These are phyloP conservation scores for Endotricha flammealis DNA, from an alignment of 2,888 invertebrate genomes.

Conservation along the genomic window DNA sequence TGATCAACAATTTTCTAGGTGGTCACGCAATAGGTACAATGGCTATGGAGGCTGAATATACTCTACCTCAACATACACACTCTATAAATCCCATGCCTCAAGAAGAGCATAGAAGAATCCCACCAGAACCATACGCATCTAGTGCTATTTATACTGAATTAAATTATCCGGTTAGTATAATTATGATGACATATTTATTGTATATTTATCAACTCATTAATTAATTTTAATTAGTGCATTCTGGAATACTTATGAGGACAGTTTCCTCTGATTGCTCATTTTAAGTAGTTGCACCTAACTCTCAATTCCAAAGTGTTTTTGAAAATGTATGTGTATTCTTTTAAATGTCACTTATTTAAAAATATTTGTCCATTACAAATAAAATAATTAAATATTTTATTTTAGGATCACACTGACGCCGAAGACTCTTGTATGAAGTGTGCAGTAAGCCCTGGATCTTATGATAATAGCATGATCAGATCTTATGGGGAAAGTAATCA, in stretches of 20 bases:
- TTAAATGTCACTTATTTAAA: too few relatives aligned
- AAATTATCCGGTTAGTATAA: conserved; percentile 55
- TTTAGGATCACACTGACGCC: conserved; percentile 68
- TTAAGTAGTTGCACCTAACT: too few relatives aligned
- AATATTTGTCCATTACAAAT: too few relatives aligned
- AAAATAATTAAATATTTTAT: too few relatives aligned
- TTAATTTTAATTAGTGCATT: too few relatives aligned
- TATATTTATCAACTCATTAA: too few relatives aligned
- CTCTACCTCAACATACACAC: conserved; percentile 63
- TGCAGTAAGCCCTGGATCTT: conserved; percentile 75
- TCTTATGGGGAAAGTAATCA: conserved; percentile 68
- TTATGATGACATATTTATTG: too few relatives aligned
- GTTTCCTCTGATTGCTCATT: too few relatives aligned
- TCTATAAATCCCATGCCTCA: conserved; percentile 53
- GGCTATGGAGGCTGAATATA: conserved; percentile 71
- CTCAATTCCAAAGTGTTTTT: too few relatives aligned
- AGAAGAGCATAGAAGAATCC: conserved; percentile 52
- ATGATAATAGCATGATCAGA: conserved; percentile 72
- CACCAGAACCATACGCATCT: conserved; percentile 86
- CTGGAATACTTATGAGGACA: too few relatives aligned
- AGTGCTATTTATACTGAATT: conserved; percentile 80
- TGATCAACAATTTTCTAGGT: conserved; percentile 38
- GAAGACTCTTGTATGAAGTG: conserved; percentile 77
- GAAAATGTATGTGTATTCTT: too few relatives aligned
- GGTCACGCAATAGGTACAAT: conserved; percentile 61